Percentiles rank a stretch among this genome's conserved stretches.
phyloP scores from a whole-genome alignment of 2,113 vertebrate genomes.

The Clarias macrocephalus region DNA sequence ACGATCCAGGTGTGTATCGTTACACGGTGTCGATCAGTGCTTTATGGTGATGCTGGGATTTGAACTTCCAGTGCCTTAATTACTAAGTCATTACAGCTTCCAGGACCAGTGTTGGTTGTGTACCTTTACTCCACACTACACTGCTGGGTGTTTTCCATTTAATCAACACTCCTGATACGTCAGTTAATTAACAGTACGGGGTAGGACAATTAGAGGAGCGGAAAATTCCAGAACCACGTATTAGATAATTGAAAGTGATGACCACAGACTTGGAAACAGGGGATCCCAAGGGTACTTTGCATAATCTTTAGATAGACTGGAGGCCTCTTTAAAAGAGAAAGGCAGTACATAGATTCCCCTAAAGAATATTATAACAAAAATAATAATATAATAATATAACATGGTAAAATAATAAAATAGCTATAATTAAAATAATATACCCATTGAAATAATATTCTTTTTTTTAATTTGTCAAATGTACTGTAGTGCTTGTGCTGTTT shows the following conservation, averaged over 20 bases:
- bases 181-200: background rate
- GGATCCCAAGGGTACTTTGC: background rate
- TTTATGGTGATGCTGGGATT: background rate
- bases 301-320: background rate
- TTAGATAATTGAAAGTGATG: background rate
- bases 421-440: too few relatives aligned
- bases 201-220: background rate
- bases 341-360: background rate
- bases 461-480: too few relatives aligned
- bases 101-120: background rate
- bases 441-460: too few relatives aligned
- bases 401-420: too few relatives aligned
- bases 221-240: background rate
- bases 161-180: background rate
- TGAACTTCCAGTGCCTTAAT: background rate
- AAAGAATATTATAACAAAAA: too few relatives aligned
- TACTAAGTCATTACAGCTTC: background rate
- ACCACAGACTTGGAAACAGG: background rate
- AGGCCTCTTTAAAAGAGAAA: background rate
- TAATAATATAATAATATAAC: too few relatives aligned
- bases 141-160: background rate
- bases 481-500: too few relatives aligned
- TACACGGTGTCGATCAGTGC: background rate
- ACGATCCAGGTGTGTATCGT: constrained; percentile 75
- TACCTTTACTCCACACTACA: background rate